phyloP scores from a whole-genome alignment of 2,888 invertebrate species.

The Drosophila hawaiiensis region DNA sequence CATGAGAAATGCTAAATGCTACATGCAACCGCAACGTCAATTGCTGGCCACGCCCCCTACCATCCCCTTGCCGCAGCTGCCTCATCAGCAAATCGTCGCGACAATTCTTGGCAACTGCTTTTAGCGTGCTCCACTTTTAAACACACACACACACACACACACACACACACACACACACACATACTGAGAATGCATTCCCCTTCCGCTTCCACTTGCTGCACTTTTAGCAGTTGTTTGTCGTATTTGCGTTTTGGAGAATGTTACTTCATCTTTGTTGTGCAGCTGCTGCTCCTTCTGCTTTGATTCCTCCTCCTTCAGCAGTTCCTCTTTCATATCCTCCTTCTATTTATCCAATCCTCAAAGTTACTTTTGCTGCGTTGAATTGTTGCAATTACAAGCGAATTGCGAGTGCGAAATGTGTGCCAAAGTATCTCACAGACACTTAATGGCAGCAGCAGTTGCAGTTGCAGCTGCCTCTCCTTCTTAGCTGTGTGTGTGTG shows the following conservation, averaged over 20 bases:
- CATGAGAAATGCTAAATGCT: slow-evolving; percentile 49
- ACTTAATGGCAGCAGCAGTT: slow-evolving; percentile 56
- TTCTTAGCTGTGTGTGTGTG: background rate
- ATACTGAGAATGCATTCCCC: too few relatives aligned
- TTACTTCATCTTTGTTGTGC: slow-evolving; percentile 14
- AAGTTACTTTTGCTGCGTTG: slow-evolving; percentile 33
- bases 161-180: background rate
- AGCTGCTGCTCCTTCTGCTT: background rate
- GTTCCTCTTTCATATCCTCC: background rate
- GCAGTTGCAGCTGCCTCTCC: background rate
- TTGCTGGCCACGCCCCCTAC: slow-evolving; percentile 66
- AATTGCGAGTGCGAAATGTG: slow-evolving; percentile 81
- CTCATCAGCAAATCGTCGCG: slow-evolving; percentile 70
- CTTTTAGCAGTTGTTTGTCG: slow-evolving; percentile 50
- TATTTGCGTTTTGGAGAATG: slow-evolving; percentile 42
- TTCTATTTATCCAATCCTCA: slow-evolving; percentile 3
- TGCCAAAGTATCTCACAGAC: slow-evolving; percentile 78
- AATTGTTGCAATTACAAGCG: slow-evolving; percentile 78
- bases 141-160: background rate
- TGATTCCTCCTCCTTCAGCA: background rate
- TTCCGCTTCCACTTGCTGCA: slow-evolving; percentile 15
- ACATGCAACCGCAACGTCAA: slow-evolving; percentile 77
- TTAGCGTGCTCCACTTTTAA: slow-evolving; percentile 48
- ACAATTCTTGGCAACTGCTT: slow-evolving; percentile 77
- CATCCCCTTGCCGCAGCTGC: slow-evolving; percentile 25